Evolutionary conservation across 2,797 vertebrate species (phyloP).

Genomic region (Kryptolebias ocellatus): DNA sequence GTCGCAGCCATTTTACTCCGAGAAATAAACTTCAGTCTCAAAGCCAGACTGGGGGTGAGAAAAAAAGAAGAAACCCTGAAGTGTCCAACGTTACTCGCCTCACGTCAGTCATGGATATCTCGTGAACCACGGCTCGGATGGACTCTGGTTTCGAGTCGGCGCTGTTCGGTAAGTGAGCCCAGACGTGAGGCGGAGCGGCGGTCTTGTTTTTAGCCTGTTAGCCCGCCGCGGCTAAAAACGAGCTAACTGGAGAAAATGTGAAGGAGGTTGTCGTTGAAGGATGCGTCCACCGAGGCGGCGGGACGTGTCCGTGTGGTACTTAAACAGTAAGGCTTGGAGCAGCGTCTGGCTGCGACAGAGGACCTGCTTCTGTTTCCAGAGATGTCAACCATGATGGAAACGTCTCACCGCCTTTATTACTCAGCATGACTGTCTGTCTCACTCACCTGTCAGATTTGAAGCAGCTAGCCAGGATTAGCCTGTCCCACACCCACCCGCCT

Average conservation of each 20-base stretch:
- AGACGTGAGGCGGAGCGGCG: slow-evolving; percentile 19
- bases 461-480: slow-evolving; percentile 40
- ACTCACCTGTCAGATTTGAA: slow-evolving; percentile 73
- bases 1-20: slow-evolving; percentile 86
- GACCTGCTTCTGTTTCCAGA: fast-evolving
- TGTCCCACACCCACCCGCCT: slow-evolving; percentile 51
- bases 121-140: slow-evolving; percentile 32
- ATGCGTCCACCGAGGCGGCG: slow-evolving; percentile 26
- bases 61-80: slow-evolving; percentile 13
- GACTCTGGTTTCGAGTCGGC: slow-evolving; percentile 10
- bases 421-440: slow-evolving; percentile 7
- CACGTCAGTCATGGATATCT: slow-evolving; percentile 21
- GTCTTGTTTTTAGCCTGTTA: slow-evolving; percentile 80
- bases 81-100: not conserved
- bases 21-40: slow-evolving; percentile 80
- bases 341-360: too few relatives aligned
- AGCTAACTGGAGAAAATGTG: slow-evolving; percentile 59
- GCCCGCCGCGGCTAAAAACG: slow-evolving; percentile 41
- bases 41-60: slow-evolving; percentile 31
- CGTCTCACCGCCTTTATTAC: not conserved
- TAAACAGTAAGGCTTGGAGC: not conserved
- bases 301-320: not conserved
- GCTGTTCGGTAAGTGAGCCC: slow-evolving; percentile 59
- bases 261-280: slow-evolving; percentile 57
- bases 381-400: not conserved